Conservation (phyloP, 2,888 invertebrate species). For the Prosapia bicincta region DNA sequence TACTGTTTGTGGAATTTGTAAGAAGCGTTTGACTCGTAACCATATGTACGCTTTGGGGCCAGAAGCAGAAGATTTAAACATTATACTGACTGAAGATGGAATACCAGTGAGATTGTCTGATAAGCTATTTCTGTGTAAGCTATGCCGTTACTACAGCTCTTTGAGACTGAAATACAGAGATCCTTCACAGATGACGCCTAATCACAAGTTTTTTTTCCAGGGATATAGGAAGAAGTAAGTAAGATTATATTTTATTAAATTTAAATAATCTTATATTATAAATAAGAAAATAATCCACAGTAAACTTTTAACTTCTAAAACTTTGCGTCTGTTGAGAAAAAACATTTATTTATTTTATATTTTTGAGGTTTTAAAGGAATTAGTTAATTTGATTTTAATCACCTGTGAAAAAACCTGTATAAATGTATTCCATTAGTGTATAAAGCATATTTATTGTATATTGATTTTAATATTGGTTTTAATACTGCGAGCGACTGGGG, state of each 20-base stretch:
- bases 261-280: not conserved
- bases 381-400: no score
- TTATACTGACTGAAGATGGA: conserved; percentile 47
- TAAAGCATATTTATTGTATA: no score
- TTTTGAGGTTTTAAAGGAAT: no score
- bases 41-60: conserved; percentile 64
- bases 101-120: conserved; percentile 65
- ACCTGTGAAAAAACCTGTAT: no score
- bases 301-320: conserved; percentile 1
- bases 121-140: conserved; percentile 75
- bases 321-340: not conserved
- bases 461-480: no score
- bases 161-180: conserved; percentile 59
- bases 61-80: conserved; percentile 53
- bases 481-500: no score
- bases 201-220: conserved; percentile 54
- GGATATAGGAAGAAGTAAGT: conserved; percentile 62
- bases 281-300: not conserved
- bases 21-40: conserved; percentile 69
- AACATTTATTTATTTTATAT: no score
- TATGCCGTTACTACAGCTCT: conserved; percentile 75
- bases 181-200: conserved; percentile 42
- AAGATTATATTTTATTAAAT: not conserved
- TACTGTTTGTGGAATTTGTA: conserved; percentile 73
- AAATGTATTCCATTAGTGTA: no score